Evolutionary conservation across 2,797 vertebrate species (phyloP), one percentile per base, ranked within the genome.

Genomic region (Artibeus jamaicensis): DNA sequence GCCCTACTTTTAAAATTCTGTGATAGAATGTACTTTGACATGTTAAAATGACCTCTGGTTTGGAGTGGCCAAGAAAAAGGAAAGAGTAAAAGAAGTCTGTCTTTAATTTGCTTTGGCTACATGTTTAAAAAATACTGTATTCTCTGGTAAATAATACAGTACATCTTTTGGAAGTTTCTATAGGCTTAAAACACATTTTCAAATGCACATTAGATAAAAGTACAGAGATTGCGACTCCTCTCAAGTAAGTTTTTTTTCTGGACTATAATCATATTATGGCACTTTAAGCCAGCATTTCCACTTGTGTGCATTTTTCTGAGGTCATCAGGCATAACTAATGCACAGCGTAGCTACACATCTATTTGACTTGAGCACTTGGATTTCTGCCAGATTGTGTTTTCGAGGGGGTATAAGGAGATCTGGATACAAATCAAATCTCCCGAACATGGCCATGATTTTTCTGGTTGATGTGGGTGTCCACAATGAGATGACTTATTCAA

Each of bases 341-440:
- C 95, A 81, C 94, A 94, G 82, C 89, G 93, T 77, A 93, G 92
- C 92, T 97, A 92, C 96, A 96, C 65, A 94, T 89, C 97, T 97
- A 77, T 94, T 97, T 97, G 93, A 96, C 90, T 95, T 29, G 82
- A 97, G 91, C 90, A 81, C 85, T 70, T 97, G 97, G 97, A 95
- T 77, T 95, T 91, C 95, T 96, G 97, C 97, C 97, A 98, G 90
- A 89, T 91, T 97, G 96, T 59, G 78, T 95, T 95, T 94, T 92
- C 85, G 89, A 96, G 79, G 78, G 90, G 50, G 37, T 85, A 59
- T 95, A 96, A 96, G 70, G 85, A 88, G 92, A 95, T 95, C 94
- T 88, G 95, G 96, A 97, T 95, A 76, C 59, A 91, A 92, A 90
- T 97, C 95, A 97, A 95, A 96, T 95, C 85, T 97, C 96, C 59